Percentiles rank a stretch among this genome's conserved stretches.
Conservation (phyloP, 1,140 invertebrate genomes). For the Diachasmimorpha longicaudata region DNA sequence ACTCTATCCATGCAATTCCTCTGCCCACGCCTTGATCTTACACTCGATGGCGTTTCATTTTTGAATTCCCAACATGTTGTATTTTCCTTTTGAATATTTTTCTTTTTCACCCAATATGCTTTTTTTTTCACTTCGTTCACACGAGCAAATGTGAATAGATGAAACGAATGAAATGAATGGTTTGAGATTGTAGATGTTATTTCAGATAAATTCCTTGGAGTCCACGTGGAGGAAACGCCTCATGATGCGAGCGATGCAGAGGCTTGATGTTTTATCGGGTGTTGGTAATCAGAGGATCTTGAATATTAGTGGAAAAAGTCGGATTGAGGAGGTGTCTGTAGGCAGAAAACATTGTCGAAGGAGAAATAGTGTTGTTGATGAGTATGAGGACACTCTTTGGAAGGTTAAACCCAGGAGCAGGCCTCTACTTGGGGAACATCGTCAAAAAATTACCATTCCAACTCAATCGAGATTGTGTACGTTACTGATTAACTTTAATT, state of each 20-base stretch:
- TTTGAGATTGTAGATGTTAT: constrained; percentile 4
- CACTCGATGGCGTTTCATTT: not conserved
- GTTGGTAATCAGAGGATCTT: constrained; percentile 2
- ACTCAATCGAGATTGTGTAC: not conserved
- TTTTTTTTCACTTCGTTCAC: not conserved
- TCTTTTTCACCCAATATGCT: not conserved
- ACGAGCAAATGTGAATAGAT: not conserved
- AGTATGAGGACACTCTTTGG: constrained; percentile 3
- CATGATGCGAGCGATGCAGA: constrained; percentile 1
- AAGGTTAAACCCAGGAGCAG: constrained; percentile 19
- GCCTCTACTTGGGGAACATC: constrained; percentile 18
- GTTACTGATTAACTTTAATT: not conserved
- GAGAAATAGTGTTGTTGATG: not conserved
- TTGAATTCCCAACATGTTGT: not conserved
- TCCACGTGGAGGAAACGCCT: constrained; percentile 17
- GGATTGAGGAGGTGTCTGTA: not conserved
- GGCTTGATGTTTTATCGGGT: not conserved
- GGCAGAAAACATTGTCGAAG: not conserved
- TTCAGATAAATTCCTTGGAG: constrained; percentile 19
- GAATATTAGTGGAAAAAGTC: constrained; percentile 8
- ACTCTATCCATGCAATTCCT: not conserved
- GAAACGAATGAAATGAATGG: not conserved
- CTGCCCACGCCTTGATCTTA: not conserved
- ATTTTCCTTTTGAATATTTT: not conserved
- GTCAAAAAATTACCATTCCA: not conserved